Evolutionary conservation across 1,140 invertebrate species (phyloP).

Genomic region (Limonius californicus): DNA sequence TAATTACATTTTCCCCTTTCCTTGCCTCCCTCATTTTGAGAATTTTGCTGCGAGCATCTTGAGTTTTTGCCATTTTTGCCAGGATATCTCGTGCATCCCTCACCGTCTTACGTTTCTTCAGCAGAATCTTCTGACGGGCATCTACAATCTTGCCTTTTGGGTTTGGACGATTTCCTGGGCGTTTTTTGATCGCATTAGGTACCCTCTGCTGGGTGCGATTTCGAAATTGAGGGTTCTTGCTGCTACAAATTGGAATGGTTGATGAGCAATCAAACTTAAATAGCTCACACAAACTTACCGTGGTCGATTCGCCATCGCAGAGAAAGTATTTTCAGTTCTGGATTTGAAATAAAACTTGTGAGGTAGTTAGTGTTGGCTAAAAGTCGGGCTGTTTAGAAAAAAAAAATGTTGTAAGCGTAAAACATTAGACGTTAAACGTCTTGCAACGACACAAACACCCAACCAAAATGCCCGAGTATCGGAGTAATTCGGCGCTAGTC

Average conservation of each 20-base stretch:
- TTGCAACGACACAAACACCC: no score
- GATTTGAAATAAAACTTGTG: no score
- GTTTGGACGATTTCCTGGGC: constrained; percentile 9
- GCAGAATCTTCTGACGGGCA: constrained; percentile 65
- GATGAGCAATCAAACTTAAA: background rate
- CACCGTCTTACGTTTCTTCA: constrained; percentile 62
- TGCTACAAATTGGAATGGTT: background rate
- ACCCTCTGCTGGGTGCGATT: background rate
- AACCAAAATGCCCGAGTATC: no score
- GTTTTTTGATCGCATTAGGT: background rate
- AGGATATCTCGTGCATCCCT: constrained; percentile 67
- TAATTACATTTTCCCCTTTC: constrained; percentile 19
- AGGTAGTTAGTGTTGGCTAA: no score
- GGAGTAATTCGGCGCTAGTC: no score
- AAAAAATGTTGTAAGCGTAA: no score
- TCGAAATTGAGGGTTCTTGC: background rate
- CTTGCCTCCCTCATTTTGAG: constrained; percentile 48
- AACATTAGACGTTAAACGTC: no score
- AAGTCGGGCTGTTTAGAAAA: no score
- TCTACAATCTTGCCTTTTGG: constrained; percentile 47
- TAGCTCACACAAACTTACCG: background rate
- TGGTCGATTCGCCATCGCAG: background rate
- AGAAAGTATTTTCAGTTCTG: background rate
- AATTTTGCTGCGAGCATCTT: constrained; percentile 61
- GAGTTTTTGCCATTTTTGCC: constrained; percentile 59